Conservation (phyloP, 2,113 vertebrate genomes). For the Daboia siamensis region DNA sequence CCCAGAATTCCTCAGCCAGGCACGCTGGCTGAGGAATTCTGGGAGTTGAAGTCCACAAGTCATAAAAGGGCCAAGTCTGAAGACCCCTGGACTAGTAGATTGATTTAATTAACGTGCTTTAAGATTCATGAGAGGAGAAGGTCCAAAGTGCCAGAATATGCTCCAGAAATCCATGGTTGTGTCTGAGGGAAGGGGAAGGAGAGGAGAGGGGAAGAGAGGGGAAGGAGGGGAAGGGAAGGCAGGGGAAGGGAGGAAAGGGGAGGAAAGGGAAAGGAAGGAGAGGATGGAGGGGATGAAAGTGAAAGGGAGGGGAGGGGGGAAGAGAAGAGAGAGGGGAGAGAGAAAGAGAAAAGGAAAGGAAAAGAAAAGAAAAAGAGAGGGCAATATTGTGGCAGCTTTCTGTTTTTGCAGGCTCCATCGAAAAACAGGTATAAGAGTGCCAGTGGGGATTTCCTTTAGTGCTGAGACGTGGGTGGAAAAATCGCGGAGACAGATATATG, state of each 20-base stretch:
- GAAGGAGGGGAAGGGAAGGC: fast-evolving
- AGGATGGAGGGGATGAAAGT: background rate
- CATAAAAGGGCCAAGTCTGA: no score
- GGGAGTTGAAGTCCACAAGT: no score
- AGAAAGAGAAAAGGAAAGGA: background rate
- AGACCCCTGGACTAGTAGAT: no score
- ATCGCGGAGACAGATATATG: background rate
- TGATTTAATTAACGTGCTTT: background rate
- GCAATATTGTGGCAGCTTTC: background rate
- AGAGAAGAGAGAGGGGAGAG: no score
- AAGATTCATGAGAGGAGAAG: background rate
- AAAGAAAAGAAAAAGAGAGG: background rate
- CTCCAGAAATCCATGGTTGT: background rate
- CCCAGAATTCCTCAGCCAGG: no score
- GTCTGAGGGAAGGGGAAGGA: background rate
- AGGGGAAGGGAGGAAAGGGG: no score
- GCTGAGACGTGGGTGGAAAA: background rate
- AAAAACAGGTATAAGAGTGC: background rate
- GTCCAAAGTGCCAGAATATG: no score
- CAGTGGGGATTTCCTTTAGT: background rate
- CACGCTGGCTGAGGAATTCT: no score
- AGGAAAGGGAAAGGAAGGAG: background rate
- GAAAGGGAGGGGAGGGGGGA: no score
- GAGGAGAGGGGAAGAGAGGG: fast-evolving
- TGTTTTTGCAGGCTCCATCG: background rate